phyloP scores from a whole-genome alignment of 2,797 vertebrate genomes.

The Oryzias sinensis region DNA sequence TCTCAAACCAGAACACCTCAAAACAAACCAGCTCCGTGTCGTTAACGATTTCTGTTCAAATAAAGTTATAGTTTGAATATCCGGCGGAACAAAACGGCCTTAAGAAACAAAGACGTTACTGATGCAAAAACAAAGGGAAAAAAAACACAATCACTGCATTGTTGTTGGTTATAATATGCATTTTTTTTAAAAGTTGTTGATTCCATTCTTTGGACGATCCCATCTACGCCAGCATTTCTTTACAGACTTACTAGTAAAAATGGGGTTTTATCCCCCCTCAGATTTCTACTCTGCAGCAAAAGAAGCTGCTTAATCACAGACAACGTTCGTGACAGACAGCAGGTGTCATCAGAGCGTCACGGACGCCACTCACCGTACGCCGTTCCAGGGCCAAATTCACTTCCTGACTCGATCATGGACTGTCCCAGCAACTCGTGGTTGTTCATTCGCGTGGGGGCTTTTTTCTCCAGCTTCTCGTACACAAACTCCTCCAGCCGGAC shows the following conservation, averaged over 20 bases:
- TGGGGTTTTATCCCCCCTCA: too few relatives aligned
- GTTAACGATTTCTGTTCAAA: not conserved
- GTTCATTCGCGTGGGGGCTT: conserved; percentile 91
- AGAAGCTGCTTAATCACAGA: not conserved
- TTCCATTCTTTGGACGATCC: conserved; percentile 2
- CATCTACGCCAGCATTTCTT: not conserved
- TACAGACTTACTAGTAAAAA: too few relatives aligned
- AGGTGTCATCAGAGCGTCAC: not conserved
- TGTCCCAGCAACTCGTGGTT: conserved; percentile 95
- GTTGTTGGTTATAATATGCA: not conserved
- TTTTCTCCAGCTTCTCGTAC: conserved; percentile 98
- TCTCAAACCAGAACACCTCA: too few relatives aligned
- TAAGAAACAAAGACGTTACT: not conserved
- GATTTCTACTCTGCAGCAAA: not conserved
- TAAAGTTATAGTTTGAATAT: too few relatives aligned
- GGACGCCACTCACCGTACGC: conserved; percentile 86
- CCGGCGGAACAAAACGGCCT: not conserved
- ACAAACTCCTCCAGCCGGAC: conserved; percentile 97
- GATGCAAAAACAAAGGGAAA: not conserved
- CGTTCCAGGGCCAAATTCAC: conserved; percentile 93
- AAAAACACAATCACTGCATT: not conserved
- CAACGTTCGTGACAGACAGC: not conserved
- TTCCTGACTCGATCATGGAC: conserved; percentile 93
- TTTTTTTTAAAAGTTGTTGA: not conserved
- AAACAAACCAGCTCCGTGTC: not conserved